A percentile compares a stretch with the other conserved stretches of the same genome.
These are phyloP conservation scores for Leuctra nigra DNA, from an alignment of 2,888 invertebrate genomes.

Conservation along the genomic window DNA sequence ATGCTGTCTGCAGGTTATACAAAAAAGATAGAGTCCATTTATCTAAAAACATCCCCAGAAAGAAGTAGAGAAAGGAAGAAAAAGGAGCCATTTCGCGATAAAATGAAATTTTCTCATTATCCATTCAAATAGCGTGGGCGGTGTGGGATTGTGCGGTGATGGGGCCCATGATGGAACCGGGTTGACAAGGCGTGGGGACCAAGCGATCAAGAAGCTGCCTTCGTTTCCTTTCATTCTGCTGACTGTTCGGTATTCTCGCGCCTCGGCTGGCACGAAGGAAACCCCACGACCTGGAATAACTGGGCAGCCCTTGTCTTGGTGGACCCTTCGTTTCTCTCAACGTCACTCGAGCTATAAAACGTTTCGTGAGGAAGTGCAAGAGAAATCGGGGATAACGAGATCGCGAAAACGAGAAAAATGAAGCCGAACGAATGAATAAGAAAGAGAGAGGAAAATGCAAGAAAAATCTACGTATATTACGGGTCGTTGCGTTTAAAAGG, in stretches of 20 bases:
- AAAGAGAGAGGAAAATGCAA: conserved; percentile 1
- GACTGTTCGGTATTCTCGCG: background rate
- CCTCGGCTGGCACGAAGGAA: no score
- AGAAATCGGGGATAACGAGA: conserved; percentile 13
- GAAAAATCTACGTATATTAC: background rate
- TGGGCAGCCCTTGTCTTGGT: conserved; percentile 4
- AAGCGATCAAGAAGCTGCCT: no score
- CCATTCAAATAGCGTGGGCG: conserved; percentile 9
- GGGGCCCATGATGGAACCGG: background rate
- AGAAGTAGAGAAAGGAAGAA: background rate
- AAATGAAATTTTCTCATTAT: conserved; percentile 10
- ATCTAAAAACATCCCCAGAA: background rate
- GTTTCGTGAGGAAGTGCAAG: background rate
- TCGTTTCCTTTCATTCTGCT: conserved; percentile 13
- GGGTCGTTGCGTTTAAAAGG: conserved; percentile 4
- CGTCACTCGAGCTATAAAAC: conserved; percentile 12
- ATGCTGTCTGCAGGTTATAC: no score
- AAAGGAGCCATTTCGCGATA: conserved; percentile 3
- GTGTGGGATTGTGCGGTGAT: background rate
- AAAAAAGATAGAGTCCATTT: no score
- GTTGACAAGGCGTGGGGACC: background rate
- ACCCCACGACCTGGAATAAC: background rate
- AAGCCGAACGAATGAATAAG: conserved; percentile 4
- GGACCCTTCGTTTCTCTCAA: background rate
- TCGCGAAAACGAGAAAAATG: background rate